Percentiles rank a stretch among this genome's conserved stretches.
These are phyloP conservation scores for Rhadina sibilatrix DNA, from an alignment of 2,113 vertebrate genomes.

Conservation along the genomic window DNA sequence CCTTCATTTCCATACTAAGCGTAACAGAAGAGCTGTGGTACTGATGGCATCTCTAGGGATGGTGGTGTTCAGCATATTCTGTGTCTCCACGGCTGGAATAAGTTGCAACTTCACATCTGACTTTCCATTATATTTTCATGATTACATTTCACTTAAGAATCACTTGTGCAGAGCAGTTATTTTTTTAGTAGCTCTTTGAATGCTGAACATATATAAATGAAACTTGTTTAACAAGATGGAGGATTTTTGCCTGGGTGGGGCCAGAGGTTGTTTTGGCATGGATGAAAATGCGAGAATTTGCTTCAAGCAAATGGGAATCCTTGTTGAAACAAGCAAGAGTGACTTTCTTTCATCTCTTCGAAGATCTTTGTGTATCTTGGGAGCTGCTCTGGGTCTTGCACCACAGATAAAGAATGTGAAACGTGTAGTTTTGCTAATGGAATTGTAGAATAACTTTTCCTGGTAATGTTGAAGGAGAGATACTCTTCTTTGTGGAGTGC, in stretches of 20 bases:
- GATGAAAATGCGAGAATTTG: neutral
- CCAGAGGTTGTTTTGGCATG: neutral
- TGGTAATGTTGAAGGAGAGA: neutral
- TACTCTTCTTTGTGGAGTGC: neutral
- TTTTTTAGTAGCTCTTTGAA: neutral
- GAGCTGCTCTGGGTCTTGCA: neutral
- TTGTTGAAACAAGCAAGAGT: constrained; percentile 39
- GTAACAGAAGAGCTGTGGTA: neutral
- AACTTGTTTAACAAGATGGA: constrained; percentile 28
- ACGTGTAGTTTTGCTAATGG: neutral
- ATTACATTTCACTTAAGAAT: neutral
- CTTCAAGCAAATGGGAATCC: constrained; percentile 23
- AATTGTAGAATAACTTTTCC: neutral
- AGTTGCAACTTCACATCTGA: neutral
- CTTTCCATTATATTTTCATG: neutral
- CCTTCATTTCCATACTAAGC: neutral
- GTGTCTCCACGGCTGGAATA: neutral
- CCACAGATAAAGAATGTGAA: neutral
- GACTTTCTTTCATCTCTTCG: neutral
- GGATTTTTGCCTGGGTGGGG: neutral
- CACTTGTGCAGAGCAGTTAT: neutral
- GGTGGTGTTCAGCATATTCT: neutral
- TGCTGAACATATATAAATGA: constrained; percentile 4
- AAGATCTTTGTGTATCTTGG: neutral
- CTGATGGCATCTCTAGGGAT: neutral